A percentile compares a stretch with the other conserved stretches of the same genome.
phyloP scores from a whole-genome alignment of 2,113 vertebrate species.

The Anoura caudifer region DNA sequence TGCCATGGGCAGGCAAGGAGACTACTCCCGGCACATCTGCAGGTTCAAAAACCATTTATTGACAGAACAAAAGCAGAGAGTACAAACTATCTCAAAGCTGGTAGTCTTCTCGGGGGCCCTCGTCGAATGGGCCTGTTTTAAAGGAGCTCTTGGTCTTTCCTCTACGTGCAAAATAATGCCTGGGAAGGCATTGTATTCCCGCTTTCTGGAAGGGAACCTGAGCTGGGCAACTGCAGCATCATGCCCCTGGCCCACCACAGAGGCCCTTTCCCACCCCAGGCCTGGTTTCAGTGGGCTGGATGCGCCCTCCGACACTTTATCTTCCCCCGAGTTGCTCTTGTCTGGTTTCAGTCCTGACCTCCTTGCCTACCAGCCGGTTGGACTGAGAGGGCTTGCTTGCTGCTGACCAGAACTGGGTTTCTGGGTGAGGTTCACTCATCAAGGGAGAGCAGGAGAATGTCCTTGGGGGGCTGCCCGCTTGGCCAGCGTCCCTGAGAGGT shows the following conservation, averaged over 20 bases:
- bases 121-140: fast-evolving
- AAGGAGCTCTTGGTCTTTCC: fast-evolving
- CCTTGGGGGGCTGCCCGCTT: not conserved
- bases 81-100: fast-evolving
- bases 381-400: not conserved
- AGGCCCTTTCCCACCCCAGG: not conserved
- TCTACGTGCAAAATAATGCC: fast-evolving
- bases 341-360: not conserved
- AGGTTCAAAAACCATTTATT: not conserved
- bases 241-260: fast-evolving
- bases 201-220: not conserved
- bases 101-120: not conserved
- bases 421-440: fast-evolving
- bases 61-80: not conserved
- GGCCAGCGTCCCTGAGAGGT: not conserved
- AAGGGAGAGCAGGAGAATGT: not conserved
- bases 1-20: not conserved
- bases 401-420: not conserved
- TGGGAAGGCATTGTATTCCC: not conserved
- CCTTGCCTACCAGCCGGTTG: fast-evolving
- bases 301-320: fast-evolving
- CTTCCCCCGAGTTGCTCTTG: not conserved
- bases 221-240: fast-evolving
- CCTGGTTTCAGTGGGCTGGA: fast-evolving
- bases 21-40: fast-evolving